Conservation (phyloP, 2,888 invertebrate genomes). For the Sipha maydis region DNA sequence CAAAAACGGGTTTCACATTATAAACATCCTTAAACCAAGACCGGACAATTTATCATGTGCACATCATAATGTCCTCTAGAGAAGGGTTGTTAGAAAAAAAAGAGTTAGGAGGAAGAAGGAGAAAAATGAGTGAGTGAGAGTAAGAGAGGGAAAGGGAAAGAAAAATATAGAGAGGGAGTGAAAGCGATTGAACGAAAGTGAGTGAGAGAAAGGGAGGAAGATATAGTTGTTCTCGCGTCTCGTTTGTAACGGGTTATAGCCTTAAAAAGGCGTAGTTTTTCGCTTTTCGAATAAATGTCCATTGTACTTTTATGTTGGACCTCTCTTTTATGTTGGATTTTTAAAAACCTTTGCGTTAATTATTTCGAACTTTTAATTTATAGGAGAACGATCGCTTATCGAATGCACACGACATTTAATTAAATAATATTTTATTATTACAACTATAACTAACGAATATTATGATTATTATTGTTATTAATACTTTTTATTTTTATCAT, state of each 20-base stretch:
- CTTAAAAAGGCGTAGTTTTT: slow-evolving; percentile 54
- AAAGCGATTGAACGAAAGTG: too few species aligned
- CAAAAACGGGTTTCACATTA: slow-evolving; percentile 32
- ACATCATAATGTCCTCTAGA: neutral
- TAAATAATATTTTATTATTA: neutral
- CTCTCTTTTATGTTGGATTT: slow-evolving; percentile 39
- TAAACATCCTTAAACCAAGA: slow-evolving; percentile 27
- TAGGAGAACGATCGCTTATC: neutral
- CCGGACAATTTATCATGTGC: slow-evolving; percentile 37
- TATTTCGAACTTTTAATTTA: slow-evolving; percentile 23
- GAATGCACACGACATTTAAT: neutral
- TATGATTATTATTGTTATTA: neutral
- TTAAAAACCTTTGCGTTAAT: slow-evolving; percentile 42
- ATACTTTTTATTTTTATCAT: slow-evolving; percentile 8
- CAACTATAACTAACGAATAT: neutral
- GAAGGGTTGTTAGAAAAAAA: neutral
- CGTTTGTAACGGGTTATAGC: slow-evolving; percentile 52
- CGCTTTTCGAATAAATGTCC: slow-evolving; percentile 51
- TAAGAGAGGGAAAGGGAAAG: neutral
- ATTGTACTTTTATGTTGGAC: slow-evolving; percentile 47
- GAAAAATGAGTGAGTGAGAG: neutral
- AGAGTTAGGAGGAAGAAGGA: neutral
- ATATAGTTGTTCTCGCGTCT: slow-evolving; percentile 31
- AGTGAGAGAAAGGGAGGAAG: neutral
- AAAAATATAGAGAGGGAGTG: too few species aligned